A percentile compares a stretch with the other conserved stretches of the same genome.
These are phyloP conservation scores for Gambusia affinis DNA, from an alignment of 2,113 vertebrate species.

Conservation along the genomic window DNA sequence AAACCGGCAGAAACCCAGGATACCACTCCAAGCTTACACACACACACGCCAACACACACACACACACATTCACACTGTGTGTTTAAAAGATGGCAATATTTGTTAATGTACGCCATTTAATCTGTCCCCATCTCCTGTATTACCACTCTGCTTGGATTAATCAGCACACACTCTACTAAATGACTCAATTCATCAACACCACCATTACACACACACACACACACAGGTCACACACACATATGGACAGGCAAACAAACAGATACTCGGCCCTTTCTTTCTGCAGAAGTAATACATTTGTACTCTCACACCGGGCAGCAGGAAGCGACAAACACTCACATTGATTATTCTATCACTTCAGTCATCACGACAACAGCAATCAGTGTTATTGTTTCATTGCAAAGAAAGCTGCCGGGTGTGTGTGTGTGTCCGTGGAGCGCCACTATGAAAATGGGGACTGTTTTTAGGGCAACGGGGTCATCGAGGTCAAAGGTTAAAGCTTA, in stretches of 20 bases:
- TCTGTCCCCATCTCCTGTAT: constrained; percentile 73
- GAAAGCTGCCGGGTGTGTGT: constrained; percentile 48
- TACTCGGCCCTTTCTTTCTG: constrained; percentile 50
- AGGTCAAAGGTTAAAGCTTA: constrained; percentile 28
- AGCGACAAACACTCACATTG: constrained; percentile 72
- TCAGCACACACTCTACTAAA: constrained; percentile 76
- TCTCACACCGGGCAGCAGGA: constrained; percentile 36
- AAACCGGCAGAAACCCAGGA: too few relatives aligned
- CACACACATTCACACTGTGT: constrained; percentile 24
- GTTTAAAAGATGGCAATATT: constrained; percentile 61
- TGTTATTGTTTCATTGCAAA: constrained; percentile 75
- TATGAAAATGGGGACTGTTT: constrained; percentile 25
- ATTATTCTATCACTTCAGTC: constrained; percentile 70
- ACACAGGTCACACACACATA: constrained; percentile 27
- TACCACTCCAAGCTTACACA: background rate
- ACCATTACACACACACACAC: constrained; percentile 28
- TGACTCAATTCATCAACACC: constrained; percentile 75
- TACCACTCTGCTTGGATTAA: constrained; percentile 75
- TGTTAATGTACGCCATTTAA: constrained; percentile 75
- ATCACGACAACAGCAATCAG: constrained; percentile 75
- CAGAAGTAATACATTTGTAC: constrained; percentile 45
- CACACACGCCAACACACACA: constrained; percentile 10
- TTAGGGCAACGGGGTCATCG: constrained; percentile 18
- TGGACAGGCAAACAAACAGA: constrained; percentile 36
- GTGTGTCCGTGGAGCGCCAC: constrained; percentile 2